Evolutionary conservation across 2,797 vertebrate species (phyloP), one percentile per base, ranked within the genome.

Genomic region (Phoebastria nigripes): DNA sequence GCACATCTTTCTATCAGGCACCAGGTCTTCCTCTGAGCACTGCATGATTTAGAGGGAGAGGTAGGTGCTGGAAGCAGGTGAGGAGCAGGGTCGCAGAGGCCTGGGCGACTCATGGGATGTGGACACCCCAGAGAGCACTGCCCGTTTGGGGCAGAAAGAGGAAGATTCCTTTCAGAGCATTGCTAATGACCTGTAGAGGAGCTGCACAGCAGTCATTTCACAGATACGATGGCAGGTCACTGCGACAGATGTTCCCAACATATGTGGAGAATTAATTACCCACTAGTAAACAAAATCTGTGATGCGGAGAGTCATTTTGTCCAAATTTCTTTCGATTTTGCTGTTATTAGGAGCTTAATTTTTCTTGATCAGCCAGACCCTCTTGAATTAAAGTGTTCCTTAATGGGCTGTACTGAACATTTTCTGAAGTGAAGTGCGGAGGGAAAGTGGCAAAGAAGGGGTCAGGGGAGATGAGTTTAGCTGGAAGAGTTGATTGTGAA

Each of bases 181-280:
- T 97, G 98, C 98, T 99, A 99, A 99, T 98, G 98, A 99, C 98
- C 98, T 98, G 98, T 94, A 98, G 98, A 98, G 98, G 97, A 98
- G 91, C 98, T 95, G 98, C 99, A 96, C 99, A 99, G 99, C 99
- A 99, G 99, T 98, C 97, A 97, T 99, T 99, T 98, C 98, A 97
- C 99, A 98, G 99, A 98, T 99, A 98, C 98, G 98, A 97, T 98
- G 99, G 99, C 99, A 99, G 99, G 99, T 99, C 99, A 99, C 98
- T 93, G 98, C 98, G 98, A 99, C 99, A 99, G 99, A 99, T 99
- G 99, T 99, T 99, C 98, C 98, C 98, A 99, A 98, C 99, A 99
- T 99, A 99, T 99, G 99, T 99, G 99, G 98, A 98, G 98, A 99
- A 99, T 99, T 99, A 99, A 99, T 99, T 99, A 99, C 99, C 99